Evolutionary conservation across 2,113 vertebrate genomes (phyloP), one percentile per base, ranked within the genome.

Genomic region (Solea solea): DNA sequence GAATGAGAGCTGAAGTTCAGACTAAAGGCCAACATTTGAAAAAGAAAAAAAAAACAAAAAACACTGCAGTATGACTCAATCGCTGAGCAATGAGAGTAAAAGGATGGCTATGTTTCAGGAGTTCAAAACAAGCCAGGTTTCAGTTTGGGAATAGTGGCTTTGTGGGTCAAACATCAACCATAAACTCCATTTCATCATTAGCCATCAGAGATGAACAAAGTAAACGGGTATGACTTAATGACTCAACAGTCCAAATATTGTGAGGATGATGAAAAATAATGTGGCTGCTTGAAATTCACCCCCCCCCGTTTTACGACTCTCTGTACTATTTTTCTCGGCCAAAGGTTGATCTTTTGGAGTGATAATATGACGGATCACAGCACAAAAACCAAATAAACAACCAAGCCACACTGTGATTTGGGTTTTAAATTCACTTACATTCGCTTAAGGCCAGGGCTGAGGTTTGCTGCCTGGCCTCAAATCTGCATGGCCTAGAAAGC

Each of bases 341-440:
- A 81, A 80, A 72, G 58, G 84, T 74, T 76, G 76, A 86, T 84
- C 66, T 51, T 64, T 49, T 50, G 44, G 49, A 54, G 69, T 44
- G 66, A 69, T 66, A 74, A 78, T 71, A 75, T 72, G 42, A 66
- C 76, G 67, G 72, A 83, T 85, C 66, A 61, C 42, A 59, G 79
- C 41, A 55, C 54, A 11, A 90, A 34, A 90, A 70, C 64, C 85
- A 90, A 87, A 91, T 78, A 89, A 87, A 90, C 83, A 90, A 74
- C 39, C 34, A 25, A 62, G 74, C 81, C 80, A 71, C 80, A 68
- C 50, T 83, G 67, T 77, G 74, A 90, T 88, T 90, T 82, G 81
- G 75, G 74, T 55, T 76, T 78, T 80, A 41, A 76, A 69, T 57
- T 81, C 58, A 60, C 51, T 82, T 86, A 65, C 60, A 65, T 64